Evolutionary conservation across 1,140 invertebrate genomes (phyloP), one percentile per base, ranked within the genome.

Genomic region (Pectinophora gossypiella): DNA sequence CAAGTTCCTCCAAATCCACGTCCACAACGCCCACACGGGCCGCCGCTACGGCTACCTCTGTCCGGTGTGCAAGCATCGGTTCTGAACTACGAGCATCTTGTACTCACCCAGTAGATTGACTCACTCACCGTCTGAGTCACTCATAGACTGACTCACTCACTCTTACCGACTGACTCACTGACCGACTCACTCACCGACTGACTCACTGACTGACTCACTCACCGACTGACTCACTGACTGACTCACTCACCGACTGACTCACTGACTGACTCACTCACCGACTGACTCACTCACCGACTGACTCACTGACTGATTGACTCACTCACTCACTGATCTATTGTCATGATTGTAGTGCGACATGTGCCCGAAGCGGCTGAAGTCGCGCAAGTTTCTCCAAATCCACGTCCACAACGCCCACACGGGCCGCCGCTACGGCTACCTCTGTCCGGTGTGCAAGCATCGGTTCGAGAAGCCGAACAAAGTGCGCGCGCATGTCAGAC

Each of bases 381-480:
- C 82, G 19, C 69, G 69, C 50, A 86, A 84, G 65, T 82, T 86
- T 58, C 80, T 86, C 0, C 80, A 83, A 43, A 86, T 83, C 15
- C 83, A 86, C 63, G 79, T 81, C 19, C 78, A 84, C 59, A 83
- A 86, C 53, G 76, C 74, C 45, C 83, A 86, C 64, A 84, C 78
- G 0, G 80, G 78, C 48, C 69, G 70, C 27, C 49, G 69, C 0
- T 86, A 84, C 56, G 75, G 78, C 0, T 83, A 86, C 52, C 64
- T 86, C 19, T 86, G 83, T 44, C 53, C 69, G 2, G 56, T 81
- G 16, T 85, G 82, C 59, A 69, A 65, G 27, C 76, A 80, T 45
- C 69, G 78, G 32, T 85, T 80, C 61, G 76, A 82, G 59, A 85
- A 82, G 44, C 78, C 81, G 5, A 80, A 81, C 54, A 82, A 85